Evolutionary conservation across 2,113 vertebrate species (phyloP), one percentile per base, ranked within the genome.

Genomic region (Indicator maculatus): DNA sequence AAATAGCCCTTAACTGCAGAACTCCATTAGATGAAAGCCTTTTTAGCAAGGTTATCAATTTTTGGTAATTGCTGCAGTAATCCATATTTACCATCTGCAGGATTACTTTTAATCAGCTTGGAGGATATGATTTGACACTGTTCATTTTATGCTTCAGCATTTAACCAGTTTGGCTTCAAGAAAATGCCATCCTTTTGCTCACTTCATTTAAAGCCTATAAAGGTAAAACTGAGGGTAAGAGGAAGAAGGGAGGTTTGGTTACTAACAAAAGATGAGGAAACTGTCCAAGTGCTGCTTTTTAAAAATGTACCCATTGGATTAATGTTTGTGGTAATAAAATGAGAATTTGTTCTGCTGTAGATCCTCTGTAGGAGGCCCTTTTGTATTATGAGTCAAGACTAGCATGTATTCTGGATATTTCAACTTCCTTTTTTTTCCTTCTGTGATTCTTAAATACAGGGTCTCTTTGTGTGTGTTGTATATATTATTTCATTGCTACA

Each of bases 81-180:
- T 97, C 96, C 91, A 90, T 96, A 93, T 97, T 97, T 96, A 96
- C 92, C 78, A 93, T 96, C 92, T 95, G 72, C 86, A 94, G 88
- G 93, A 97, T 96, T 94, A 96, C 74, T 87, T 93, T 93, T 97
- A 96, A 96, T 96, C 95, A 96, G 88, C 86, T 97, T 94, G 96
- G 88, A 94, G 75, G 83, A 93, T 93, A 91, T 94, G 88, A 96
- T 95, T 95, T 96, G 92, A 96, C 92, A 93, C 85, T 4, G 0
- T 69, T 91, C 56, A 2, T 95, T 96, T 97, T 95, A 93, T 92
- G 60, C 77, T 72, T 83, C 85, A 94, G 52, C 71, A 86, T 92
- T 93, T 93, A 95, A 94, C 76, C 65, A 66, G 88, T 94, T 89
- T 89, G 82, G 36, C 88, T 83, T 69, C 15, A 65, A 77, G 85